Percentiles rank a stretch among this genome's conserved stretches.
Evolutionary conservation across 2,888 invertebrate species (phyloP).

Genomic region (Hirtodrosophila confusa): DNA sequence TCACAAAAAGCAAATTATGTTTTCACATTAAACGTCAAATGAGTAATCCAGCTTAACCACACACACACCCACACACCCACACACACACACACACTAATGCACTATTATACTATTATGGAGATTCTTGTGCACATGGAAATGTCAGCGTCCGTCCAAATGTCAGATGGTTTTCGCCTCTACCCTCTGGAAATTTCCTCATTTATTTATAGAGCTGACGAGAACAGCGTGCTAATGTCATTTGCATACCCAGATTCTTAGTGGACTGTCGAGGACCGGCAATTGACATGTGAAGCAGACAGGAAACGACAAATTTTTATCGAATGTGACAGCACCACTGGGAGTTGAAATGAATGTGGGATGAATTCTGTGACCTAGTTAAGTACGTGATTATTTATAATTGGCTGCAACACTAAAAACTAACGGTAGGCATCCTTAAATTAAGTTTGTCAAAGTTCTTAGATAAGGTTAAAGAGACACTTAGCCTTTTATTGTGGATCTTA

Average conservation of each 20-base stretch:
- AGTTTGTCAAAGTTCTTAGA: too few relatives aligned
- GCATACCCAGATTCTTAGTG: conserved; percentile 41
- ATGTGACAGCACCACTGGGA: conserved; percentile 11
- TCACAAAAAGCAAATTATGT: conserved; percentile 61
- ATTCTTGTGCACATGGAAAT: conserved; percentile 42
- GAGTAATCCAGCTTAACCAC: conserved; percentile 38
- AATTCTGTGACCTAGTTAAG: background rate
- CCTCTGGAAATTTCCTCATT: conserved; percentile 26
- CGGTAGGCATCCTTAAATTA: too few relatives aligned
- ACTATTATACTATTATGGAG: conserved; percentile 11
- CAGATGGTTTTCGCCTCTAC: conserved; percentile 14
- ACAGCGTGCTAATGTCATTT: conserved; percentile 52
- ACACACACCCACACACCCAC: conserved; percentile 5
- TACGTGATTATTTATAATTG: conserved; percentile 5
- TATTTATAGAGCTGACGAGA: conserved; percentile 60
- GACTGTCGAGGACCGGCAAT: conserved; percentile 29
- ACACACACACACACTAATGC: background rate
- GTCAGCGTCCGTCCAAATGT: conserved; percentile 50
- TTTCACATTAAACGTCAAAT: conserved; percentile 59
- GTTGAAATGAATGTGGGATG: conserved; percentile 1
- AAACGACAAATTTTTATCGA: conserved; percentile 29
- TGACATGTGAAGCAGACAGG: conserved; percentile 35
- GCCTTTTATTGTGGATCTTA: too few relatives aligned
- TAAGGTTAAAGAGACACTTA: too few relatives aligned
- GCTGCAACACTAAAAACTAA: background rate